Base-by-base conservation (phyloP, 2,888 invertebrate genomes). In the Callyntrura sp. region DNA sequence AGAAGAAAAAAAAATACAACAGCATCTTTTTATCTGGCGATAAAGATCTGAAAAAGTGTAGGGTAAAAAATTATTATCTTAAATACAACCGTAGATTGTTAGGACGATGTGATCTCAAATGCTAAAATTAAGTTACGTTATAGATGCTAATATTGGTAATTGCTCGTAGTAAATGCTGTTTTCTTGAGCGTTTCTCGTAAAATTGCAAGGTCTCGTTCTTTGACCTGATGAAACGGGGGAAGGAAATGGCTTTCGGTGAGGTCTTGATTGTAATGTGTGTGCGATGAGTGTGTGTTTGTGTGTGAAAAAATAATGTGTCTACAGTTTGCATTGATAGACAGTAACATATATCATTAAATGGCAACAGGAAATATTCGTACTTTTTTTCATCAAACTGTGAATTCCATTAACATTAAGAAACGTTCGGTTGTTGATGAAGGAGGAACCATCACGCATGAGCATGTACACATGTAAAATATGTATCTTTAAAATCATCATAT, bases 61-160 rank as follows among this genome's bases (percentile, higher is more conserved):
- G 51, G 51, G n/a, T 83, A 25, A 70, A 88, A 73, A 73, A 88
- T 35, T n/a, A 79, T 88, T 73, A 88, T 73, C 79, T 87, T 9
- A 60, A 68, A 65, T 51, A 51, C 43, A 86, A 14, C 8, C 25
- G 11, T 60, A 83, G 82, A 88, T 88, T 45, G 83, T 82, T 83
- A 88, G 82, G 88, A 88, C 83, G 88, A 88, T 88, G 60, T 73
- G 17, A 28, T 87, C 35, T 62, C 60, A 79, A 35, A 62, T 23
- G 60, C 23, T 86, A 68, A 51, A 81, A 87, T 76, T 76, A 51
- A 51, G 76, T 76, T 76, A 76, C 76, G 76, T 76, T 76, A 76
- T 76, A 76, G 76, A 76, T 76, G 76, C 48, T 68, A 68, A 68
- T 60, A 9, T n/a, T 60, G 3, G 17, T 76, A 76, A 73, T 48